phyloP scores from a whole-genome alignment of 2,888 invertebrate genomes.

The Idaea dimidiata region DNA sequence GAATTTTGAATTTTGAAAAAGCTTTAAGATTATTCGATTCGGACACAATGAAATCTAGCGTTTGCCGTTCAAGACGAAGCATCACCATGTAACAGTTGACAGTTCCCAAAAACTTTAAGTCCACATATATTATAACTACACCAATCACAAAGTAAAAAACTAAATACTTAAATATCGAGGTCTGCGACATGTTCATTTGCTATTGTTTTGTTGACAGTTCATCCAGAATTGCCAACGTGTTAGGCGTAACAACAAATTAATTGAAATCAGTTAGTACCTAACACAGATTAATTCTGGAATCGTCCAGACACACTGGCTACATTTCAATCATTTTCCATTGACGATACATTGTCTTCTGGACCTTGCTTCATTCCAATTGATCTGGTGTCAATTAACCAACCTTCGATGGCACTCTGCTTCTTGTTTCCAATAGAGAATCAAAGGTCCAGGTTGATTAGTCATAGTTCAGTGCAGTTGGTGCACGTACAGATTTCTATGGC shows the following conservation, averaged over 20 bases:
- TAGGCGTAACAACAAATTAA: background rate
- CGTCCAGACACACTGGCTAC: conserved; percentile 12
- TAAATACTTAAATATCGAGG: too few species aligned
- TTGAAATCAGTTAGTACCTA: background rate
- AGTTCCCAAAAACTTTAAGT: too few species aligned
- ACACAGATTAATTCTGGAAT: conserved; percentile 3
- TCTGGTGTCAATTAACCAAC: conserved; percentile 17
- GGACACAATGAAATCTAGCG: too few species aligned
- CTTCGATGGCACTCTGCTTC: conserved; percentile 8
- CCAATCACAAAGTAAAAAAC: too few species aligned
- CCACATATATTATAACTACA: too few species aligned
- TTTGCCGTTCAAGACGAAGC: too few species aligned
- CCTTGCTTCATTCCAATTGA: conserved; percentile 22
- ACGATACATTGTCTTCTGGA: conserved; percentile 11
- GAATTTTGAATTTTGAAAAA: too few species aligned
- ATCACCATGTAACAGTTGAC: too few species aligned
- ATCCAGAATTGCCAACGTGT: conserved; percentile 5
- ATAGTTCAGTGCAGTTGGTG: background rate
- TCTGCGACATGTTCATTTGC: background rate
- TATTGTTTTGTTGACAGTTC: background rate
- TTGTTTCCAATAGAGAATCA: conserved; percentile 7
- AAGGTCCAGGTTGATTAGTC: conserved; percentile 11
- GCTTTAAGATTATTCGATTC: too few species aligned
- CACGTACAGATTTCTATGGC: background rate
- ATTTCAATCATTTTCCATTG: conserved; percentile 14